Conservation (phyloP, 2,797 vertebrate genomes). For the Alcedo quadribrachys region DNA sequence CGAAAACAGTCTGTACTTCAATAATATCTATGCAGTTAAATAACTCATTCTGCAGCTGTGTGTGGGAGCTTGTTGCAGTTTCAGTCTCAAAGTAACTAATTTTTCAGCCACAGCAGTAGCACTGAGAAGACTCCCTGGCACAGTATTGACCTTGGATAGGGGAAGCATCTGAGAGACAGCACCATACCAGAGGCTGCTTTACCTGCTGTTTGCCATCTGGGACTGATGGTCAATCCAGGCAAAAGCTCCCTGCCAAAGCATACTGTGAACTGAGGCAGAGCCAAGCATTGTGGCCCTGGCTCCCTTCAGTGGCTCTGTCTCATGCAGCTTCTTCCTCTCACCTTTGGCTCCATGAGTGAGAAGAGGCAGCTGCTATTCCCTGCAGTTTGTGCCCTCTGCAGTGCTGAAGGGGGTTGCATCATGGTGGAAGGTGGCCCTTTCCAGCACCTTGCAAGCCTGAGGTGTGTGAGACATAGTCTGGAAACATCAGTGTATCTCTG, state of each 20-base stretch:
- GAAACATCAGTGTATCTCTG: neutral
- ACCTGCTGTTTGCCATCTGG: neutral
- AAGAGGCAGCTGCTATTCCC: neutral
- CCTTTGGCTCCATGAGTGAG: neutral
- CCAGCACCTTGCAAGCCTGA: neutral
- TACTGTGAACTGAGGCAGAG: neutral
- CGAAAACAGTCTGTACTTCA: slow-evolving; percentile 4
- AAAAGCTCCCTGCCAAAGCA: accelerated
- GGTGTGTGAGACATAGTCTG: neutral
- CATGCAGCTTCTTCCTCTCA: accelerated
- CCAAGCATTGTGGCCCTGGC: accelerated
- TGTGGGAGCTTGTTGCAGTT: neutral
- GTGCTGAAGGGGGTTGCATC: neutral
- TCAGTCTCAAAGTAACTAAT: neutral
- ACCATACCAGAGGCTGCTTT: neutral
- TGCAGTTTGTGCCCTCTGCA: neutral
- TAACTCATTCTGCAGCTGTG: slow-evolving; percentile 38
- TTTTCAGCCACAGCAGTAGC: neutral
- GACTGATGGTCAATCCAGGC: accelerated
- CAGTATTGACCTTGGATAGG: neutral
- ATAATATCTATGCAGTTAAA: neutral
- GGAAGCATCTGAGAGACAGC: neutral
- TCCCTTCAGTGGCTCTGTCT: accelerated
- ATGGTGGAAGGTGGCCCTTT: accelerated
- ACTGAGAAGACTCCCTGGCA: neutral